Evolutionary conservation across 1,140 invertebrate genomes (phyloP), one percentile per base, ranked within the genome.

Genomic region (Drosophila ficusphila): DNA sequence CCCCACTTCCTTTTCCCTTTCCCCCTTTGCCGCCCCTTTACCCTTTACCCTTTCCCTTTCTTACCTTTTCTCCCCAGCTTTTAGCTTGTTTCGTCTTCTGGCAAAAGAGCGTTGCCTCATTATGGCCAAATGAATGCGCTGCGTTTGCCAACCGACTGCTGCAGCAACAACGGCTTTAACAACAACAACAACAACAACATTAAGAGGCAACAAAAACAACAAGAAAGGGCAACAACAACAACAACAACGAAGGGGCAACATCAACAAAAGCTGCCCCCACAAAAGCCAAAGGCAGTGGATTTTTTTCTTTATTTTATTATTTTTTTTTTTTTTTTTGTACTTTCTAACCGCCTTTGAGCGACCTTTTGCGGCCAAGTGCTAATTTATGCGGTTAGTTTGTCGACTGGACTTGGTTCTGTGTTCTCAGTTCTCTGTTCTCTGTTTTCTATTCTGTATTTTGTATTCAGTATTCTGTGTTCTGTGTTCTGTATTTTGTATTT

Each of bases 351-450:
- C 47, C 68, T 75, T 62, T 54, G 57, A 57, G 47, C 38, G 42
- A 44, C 54, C 79, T 53, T 68, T 67, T 67, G 68, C 62, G 67
- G 79, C 44, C 71, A 77, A 73, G 54, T 58, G 54, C 73, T 73
- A 82, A 81, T 81, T 81, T 83, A 83, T 83, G 79, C 68, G 74
- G 48, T 39, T 61, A 76, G 73, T 58, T 76, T 53, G 74, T 41
- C 61, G 7, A 44, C 51, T 41, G 48, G 19, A 36, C 31, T n/a
- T n/a, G n/a, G n/a, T n/a, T n/a, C n/a, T n/a, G n/a, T n/a, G n/a
- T n/a, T n/a, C n/a, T n/a, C n/a, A n/a, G n/a, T n/a, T n/a, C n/a
- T n/a, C n/a, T n/a, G n/a, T n/a, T n/a, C n/a, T n/a, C n/a, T n/a
- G n/a, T n/a, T 41, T 21, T 48, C 21, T 6, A 12, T 9, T 25